Conservation (phyloP, 37 sponge, comb jelly and placozoan genomes). For the Haliclona indistincta region DNA sequence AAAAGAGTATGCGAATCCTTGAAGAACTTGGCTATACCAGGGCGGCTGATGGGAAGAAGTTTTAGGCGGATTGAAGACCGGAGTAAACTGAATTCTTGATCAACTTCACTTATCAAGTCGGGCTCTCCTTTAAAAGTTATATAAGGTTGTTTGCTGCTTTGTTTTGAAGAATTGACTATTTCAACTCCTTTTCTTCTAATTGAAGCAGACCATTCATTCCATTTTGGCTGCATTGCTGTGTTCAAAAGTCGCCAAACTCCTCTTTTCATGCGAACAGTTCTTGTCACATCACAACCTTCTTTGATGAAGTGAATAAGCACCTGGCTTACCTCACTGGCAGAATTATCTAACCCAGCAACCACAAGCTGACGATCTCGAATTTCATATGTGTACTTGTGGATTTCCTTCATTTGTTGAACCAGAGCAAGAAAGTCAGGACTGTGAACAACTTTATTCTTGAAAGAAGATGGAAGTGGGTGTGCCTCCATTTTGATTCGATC, state of each 20-base stretch:
- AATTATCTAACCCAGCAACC: slow-evolving; percentile 30
- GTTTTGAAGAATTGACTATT: not conserved
- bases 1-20: not conserved
- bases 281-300: slow-evolving; percentile 17
- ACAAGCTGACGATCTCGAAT: not conserved
- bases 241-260: slow-evolving; percentile 36
- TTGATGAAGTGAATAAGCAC: slow-evolving; percentile 21
- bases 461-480: no score
- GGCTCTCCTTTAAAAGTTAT: slow-evolving; percentile 9
- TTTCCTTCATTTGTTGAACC: not conserved
- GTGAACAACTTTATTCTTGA: no score
- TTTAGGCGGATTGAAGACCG: not conserved
- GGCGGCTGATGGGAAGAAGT: not conserved
- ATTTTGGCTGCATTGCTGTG: slow-evolving; percentile 13
- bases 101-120: not conserved
- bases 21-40: slow-evolving; percentile 38
- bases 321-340: not conserved
- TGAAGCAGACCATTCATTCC: not conserved
- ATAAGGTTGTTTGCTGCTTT: not conserved
- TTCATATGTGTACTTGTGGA: not conserved
- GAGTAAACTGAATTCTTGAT: slow-evolving; percentile 1
- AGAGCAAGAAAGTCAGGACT: not conserved
- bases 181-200: slow-evolving; percentile 1
- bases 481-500: no score
- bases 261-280: slow-evolving; percentile 4